These are phyloP conservation scores for Tetanocera ferruginea DNA, from an alignment of 2,888 invertebrate species.

Conservation along the genomic window DNA sequence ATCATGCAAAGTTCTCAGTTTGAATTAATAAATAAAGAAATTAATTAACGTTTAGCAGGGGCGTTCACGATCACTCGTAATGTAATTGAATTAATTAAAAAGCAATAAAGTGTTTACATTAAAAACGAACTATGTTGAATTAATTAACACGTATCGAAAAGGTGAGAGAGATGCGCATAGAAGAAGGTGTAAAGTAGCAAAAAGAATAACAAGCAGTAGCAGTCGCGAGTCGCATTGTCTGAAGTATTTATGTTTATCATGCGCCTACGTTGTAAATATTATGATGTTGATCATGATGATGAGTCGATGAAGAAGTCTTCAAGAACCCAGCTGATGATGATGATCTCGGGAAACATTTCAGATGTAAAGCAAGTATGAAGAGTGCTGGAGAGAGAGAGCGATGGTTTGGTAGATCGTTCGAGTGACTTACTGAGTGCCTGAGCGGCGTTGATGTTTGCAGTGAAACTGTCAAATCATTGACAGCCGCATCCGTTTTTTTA, in stretches of 20 bases:
- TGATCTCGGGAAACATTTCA: background rate
- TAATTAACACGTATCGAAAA: background rate
- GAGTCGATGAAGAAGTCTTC: background rate
- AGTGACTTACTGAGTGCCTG: background rate
- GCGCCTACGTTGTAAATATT: background rate
- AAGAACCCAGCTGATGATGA: background rate
- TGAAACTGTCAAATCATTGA: conserved; percentile 39
- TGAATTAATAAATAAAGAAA: background rate
- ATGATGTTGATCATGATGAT: conserved; percentile 24
- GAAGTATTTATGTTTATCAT: no score
- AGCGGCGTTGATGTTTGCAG: conserved; percentile 23
- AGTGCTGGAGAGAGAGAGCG: background rate
- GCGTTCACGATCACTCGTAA: conserved; percentile 9
- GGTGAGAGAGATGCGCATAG: background rate
- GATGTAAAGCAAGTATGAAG: background rate
- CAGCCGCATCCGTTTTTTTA: conserved; percentile 36
- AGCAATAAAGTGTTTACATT: conserved; percentile 10
- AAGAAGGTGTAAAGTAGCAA: background rate
- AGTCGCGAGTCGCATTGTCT: background rate
- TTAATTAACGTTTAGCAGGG: background rate
- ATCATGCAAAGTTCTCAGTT: background rate
- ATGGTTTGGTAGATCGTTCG: background rate
- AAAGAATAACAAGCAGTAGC: background rate
- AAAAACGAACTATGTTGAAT: background rate
- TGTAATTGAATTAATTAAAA: conserved; percentile 28